Percentiles rank a stretch among this genome's conserved stretches.
phyloP scores from a whole-genome alignment of 2,113 vertebrate species.

The Atrichornis clamosus region DNA sequence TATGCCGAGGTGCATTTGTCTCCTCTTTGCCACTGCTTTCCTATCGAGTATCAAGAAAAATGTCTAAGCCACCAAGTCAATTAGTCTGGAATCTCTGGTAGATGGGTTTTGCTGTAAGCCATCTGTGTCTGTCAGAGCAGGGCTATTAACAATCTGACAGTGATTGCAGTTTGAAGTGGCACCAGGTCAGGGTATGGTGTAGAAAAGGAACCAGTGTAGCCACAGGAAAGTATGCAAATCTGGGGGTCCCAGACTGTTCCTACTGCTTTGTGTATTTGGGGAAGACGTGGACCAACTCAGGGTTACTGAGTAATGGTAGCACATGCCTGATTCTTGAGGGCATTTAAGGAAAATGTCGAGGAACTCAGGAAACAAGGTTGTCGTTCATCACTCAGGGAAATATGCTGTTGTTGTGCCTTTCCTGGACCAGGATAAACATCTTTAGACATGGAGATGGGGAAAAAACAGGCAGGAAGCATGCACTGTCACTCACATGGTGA shows the following conservation, averaged over 20 bases:
- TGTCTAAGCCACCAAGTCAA: not conserved
- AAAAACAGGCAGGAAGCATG: not conserved
- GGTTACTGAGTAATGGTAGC: not conserved
- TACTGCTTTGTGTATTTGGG: not conserved
- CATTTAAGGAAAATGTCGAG: not conserved
- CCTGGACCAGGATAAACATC: not conserved
- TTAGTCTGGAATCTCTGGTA: not conserved
- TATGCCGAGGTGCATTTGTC: not conserved
- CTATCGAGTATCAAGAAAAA: not conserved
- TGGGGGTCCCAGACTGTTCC: not conserved
- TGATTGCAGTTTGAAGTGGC: not conserved
- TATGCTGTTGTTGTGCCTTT: not conserved
- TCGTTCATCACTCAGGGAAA: not conserved
- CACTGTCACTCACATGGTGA: conserved; percentile 71
- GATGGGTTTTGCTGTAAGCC: not conserved
- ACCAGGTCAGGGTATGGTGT: not conserved
- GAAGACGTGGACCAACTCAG: not conserved
- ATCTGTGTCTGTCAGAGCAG: not conserved
- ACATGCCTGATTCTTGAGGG: not conserved
- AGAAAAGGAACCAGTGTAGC: not conserved
- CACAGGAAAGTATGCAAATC: not conserved
- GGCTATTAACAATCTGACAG: not conserved
- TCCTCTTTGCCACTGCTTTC: not conserved
- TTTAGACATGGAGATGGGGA: not conserved
- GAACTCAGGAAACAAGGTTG: not conserved